Evolutionary conservation across 2,888 invertebrate species (phyloP), one percentile per base, ranked within the genome.

Genomic region (Loripinus fragilis): DNA sequence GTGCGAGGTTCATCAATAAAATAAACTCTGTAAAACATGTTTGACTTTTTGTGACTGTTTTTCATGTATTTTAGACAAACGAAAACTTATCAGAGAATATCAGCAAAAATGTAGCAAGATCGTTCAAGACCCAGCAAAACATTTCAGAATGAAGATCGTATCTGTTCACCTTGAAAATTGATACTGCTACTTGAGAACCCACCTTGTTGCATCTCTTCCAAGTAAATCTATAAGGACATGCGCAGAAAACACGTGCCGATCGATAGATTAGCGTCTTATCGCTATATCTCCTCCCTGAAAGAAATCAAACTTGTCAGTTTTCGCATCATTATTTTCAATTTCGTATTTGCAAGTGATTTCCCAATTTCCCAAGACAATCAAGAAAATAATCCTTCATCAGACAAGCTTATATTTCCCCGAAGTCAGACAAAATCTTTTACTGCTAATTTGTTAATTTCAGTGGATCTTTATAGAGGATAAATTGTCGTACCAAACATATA

Each of bases 381-480:
- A 20, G 10, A 33, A 60, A 33, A 20, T 60, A 60, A 60, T 60
- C 60, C 33, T 33, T 23, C 3, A 60, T 33, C 60, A 60, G 60
- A 33, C 60, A 17, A 60, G 60, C 60, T 60, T 60, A 60, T 28
- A 60, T 60, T 33, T 60, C 60, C 60, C 60, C 33, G 33, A 60
- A 60, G 60, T 20, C 60, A 60, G 33, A 33, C 12, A 60, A 17
- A 28, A 20, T 23, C 23, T 60, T 60, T 60, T 60, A 60, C 60
- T 60, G 60, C 60, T 60, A 60, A 60, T 60, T 60, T 60, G 60
- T 60, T 60, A 60, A 60, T 60, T 60, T 60, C 33, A 20, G 33
- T 17, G 28, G 60, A 60, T 60, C 60, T 60, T 60, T 60, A 60
- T 60, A 60, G 60, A 33, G 60, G 60, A 60, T 60, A 60, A 60